These are phyloP conservation scores for Danio albolineatus DNA, from an alignment of 2,797 vertebrate genomes.

Conservation along the genomic window DNA sequence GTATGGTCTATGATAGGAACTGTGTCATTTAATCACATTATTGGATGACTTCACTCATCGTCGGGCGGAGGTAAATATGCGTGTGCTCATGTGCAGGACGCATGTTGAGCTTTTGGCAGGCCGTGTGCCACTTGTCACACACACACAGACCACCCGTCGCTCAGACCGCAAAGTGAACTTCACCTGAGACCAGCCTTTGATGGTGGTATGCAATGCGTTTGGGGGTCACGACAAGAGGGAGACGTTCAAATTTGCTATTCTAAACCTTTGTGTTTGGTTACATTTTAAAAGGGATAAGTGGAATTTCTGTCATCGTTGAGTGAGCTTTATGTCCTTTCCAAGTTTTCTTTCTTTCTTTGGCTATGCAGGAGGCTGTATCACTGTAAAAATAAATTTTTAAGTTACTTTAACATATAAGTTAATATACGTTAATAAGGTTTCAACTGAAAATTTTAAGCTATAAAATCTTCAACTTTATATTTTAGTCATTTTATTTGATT, in stretches of 20 bases:
- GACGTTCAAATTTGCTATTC: conserved; percentile 12
- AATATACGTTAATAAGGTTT: no score
- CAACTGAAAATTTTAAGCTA: no score
- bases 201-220: conserved; percentile 7
- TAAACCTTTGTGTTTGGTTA: background rate
- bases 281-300: conserved; percentile 1
- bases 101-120: conserved; percentile 32
- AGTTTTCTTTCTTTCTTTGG: background rate
- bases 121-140: conserved; percentile 29
- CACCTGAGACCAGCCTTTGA: conserved; percentile 31
- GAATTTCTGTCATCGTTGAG: conserved; percentile 11
- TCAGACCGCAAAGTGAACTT: conserved; percentile 2
- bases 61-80: conserved; percentile 6
- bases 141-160: conserved; percentile 3
- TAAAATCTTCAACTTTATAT: no score
- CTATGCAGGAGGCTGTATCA: no score
- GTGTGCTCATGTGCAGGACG: conserved; percentile 30
- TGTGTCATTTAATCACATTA: conserved; percentile 55
- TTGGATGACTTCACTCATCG: conserved; percentile 51
- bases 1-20: conserved; percentile 47
- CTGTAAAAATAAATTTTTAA: no score
- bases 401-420: no score
- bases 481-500: no score
- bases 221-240: conserved; percentile 6
- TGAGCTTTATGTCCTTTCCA: background rate